Conservation (phyloP, 2,797 vertebrate species). For the Hirundo rustica region DNA sequence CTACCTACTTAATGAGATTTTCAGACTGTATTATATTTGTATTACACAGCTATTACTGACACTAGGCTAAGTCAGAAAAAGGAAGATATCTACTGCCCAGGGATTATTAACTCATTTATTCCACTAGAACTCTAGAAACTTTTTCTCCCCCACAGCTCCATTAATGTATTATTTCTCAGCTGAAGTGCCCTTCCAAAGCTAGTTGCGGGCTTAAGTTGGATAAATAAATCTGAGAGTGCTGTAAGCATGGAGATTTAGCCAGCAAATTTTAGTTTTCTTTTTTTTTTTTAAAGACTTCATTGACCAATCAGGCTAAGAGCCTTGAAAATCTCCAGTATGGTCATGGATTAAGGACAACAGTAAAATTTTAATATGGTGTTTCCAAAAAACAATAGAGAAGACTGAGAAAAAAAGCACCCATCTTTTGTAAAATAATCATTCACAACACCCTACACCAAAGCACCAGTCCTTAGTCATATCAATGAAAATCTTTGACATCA, state of each 20-base stretch:
- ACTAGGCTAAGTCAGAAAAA: neutral
- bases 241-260: neutral
- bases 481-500: neutral
- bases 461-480: neutral
- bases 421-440: neutral
- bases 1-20: conserved; percentile 25
- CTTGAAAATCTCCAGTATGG: neutral
- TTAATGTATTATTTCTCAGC: neutral
- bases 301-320: neutral
- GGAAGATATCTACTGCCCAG: neutral
- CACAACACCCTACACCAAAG: neutral
- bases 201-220: neutral
- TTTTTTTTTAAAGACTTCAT: neutral
- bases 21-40: conserved; percentile 11
- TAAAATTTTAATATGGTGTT: neutral
- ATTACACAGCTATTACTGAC: neutral
- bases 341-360: neutral
- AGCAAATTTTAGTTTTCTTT: neutral
- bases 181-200: neutral
- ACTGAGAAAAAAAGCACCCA: neutral
- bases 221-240: neutral
- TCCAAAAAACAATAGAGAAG: neutral
- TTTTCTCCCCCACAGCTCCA: neutral
- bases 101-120: conserved; percentile 17
- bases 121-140: neutral